phyloP scores from a whole-genome alignment of 2,888 invertebrate genomes.

The Eilema sororculum region DNA sequence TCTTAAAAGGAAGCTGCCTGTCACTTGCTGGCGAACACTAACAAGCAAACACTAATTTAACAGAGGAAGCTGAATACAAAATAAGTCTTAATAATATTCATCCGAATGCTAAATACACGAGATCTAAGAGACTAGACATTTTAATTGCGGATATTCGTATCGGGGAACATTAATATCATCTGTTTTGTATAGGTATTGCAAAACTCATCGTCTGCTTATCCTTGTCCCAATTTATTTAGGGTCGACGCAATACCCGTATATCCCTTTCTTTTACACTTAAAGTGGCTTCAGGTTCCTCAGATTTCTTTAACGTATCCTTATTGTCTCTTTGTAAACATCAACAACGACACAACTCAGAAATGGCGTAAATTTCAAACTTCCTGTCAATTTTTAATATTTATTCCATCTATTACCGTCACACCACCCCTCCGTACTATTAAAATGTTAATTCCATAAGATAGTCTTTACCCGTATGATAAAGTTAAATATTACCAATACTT shows the following conservation, averaged over 20 bases:
- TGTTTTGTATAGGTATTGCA: not conserved
- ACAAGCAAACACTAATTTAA: not conserved
- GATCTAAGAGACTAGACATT: not conserved
- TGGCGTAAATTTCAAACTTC: too few relatives aligned
- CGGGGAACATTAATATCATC: not conserved
- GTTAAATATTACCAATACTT: too few relatives aligned
- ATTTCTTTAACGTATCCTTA: too few relatives aligned
- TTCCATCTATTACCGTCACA: too few relatives aligned
- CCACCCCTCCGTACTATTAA: too few relatives aligned
- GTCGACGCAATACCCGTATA: not conserved
- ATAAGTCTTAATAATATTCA: conserved; percentile 2
- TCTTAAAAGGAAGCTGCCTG: conserved; percentile 1
- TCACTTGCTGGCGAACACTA: not conserved
- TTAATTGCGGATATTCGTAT: not conserved
- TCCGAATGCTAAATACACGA: not conserved
- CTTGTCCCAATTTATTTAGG: conserved; percentile 2
- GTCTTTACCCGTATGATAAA: too few relatives aligned
- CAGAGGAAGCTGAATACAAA: not conserved
- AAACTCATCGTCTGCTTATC: not conserved
- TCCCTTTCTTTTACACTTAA: not conserved
- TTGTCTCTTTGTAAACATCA: too few relatives aligned
- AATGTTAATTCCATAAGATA: too few relatives aligned
- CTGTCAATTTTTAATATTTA: too few relatives aligned
- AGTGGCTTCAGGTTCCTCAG: too few relatives aligned
- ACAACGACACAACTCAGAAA: too few relatives aligned